Percentiles rank a stretch among this genome's conserved stretches.
These are phyloP conservation scores for Elymnias hypermnestra DNA, from an alignment of 1,140 invertebrate species.

Conservation along the genomic window DNA sequence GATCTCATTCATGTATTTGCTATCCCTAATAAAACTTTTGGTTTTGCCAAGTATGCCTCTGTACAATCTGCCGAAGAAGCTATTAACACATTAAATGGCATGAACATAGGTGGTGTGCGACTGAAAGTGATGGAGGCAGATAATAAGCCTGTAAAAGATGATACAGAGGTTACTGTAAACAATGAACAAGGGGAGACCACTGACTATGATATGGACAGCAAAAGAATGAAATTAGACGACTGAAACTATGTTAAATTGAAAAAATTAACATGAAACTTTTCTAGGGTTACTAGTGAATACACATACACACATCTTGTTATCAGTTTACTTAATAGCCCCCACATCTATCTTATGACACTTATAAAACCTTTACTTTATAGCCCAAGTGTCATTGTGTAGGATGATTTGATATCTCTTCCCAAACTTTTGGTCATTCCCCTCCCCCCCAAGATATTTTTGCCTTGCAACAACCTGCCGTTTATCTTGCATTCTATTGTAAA, in stretches of 20 bases:
- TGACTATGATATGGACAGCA: slow-evolving; percentile 42
- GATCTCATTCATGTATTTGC: slow-evolving; percentile 94
- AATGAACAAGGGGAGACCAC: slow-evolving; percentile 28
- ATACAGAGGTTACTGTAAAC: slow-evolving; percentile 24
- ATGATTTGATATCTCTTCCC: no score
- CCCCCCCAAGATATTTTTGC: no score
- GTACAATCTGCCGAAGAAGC: slow-evolving; percentile 87
- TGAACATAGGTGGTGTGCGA: slow-evolving; percentile 87
- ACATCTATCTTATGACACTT: no score
- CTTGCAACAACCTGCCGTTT: no score
- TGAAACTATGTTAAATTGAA: slow-evolving; percentile 15
- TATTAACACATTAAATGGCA: slow-evolving; percentile 85
- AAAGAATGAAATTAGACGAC: slow-evolving; percentile 48
- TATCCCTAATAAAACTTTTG: slow-evolving; percentile 91
- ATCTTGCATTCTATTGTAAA: no score
- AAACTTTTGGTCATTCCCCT: no score
- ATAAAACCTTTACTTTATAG: no score
- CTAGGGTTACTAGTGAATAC: no score
- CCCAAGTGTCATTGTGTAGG: no score
- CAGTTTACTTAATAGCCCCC: no score
- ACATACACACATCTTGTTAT: no score
- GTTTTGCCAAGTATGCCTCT: slow-evolving; percentile 92
- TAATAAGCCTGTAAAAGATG: slow-evolving; percentile 73
- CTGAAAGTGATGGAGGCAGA: slow-evolving; percentile 94
- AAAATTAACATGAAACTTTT: no score